These are phyloP conservation scores for Tachypleus tridentatus DNA, from an alignment of 1,140 invertebrate species.

Conservation along the genomic window DNA sequence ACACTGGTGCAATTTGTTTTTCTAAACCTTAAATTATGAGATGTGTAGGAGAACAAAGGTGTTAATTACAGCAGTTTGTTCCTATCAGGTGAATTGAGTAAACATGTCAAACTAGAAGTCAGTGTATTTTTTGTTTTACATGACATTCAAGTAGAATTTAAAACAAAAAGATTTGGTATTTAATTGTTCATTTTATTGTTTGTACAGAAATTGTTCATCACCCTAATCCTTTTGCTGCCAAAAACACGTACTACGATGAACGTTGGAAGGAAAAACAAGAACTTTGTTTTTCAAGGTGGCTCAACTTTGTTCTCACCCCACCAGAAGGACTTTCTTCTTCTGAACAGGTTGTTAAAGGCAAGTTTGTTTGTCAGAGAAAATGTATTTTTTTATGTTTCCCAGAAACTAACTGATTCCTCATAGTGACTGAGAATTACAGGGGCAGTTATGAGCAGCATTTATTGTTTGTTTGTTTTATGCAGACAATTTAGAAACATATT, in stretches of 20 bases:
- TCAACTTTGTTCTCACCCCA: conserved; percentile 73
- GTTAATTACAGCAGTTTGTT: background rate
- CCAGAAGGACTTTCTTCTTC: conserved; percentile 39
- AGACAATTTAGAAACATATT: no score
- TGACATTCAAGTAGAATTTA: background rate
- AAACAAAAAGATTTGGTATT: background rate
- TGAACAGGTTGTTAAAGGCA: conserved; percentile 6
- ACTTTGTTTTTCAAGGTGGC: conserved; percentile 68
- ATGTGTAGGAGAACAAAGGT: background rate
- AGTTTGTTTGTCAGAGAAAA: background rate
- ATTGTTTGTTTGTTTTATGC: no score
- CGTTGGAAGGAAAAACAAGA: conserved; percentile 66
- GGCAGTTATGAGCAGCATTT: no score
- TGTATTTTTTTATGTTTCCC: background rate
- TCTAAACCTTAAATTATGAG: background rate
- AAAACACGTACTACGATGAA: conserved; percentile 55
- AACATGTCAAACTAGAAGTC: background rate
- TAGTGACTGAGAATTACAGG: no score
- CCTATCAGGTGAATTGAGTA: background rate
- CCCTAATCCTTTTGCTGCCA: conserved; percentile 35
- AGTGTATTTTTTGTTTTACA: background rate
- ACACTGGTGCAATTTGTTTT: no score
- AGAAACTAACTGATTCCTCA: no score
- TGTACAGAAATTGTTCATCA: conserved; percentile 18
- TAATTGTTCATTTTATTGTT: background rate